phyloP scores from a whole-genome alignment of 2,888 invertebrate genomes.

The Agrypnus murinus region DNA sequence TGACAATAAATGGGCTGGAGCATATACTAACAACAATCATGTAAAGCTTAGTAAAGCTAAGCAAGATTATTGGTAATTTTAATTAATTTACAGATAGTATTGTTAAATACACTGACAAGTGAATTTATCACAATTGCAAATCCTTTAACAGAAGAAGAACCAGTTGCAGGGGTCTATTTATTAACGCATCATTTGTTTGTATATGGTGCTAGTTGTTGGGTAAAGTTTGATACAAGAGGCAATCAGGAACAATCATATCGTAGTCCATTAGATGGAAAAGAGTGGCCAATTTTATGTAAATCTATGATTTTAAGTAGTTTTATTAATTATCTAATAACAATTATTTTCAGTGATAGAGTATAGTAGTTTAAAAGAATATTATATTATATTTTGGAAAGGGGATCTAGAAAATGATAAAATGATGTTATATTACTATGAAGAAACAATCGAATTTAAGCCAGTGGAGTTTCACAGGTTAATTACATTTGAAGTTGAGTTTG shows the following conservation, averaged over 20 bases:
- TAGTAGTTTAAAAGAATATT: conserved; percentile 79
- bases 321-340: background rate
- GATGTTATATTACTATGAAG: conserved; percentile 77
- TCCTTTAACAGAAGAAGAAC: conserved; percentile 81
- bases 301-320: background rate
- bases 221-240: conserved; percentile 85
- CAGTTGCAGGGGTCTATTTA: conserved; percentile 79
- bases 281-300: conserved; percentile 85
- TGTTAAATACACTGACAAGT: conserved; percentile 94
- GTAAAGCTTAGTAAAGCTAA: conserved; percentile 54
- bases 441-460: conserved; percentile 73
- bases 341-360: conserved; percentile 79
- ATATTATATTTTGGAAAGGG: conserved; percentile 88
- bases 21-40: conserved; percentile 97
- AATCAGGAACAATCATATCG: conserved; percentile 78
- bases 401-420: conserved; percentile 84
- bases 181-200: conserved; percentile 84
- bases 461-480: conserved; percentile 76
- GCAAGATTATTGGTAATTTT: background rate
- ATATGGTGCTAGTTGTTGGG: conserved; percentile 85
- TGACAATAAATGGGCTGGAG: conserved; percentile 96
- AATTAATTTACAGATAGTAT: conserved; percentile 79
- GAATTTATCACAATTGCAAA: conserved; percentile 92
- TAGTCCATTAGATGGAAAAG: conserved; percentile 74
- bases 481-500: too few species aligned